Conservation (phyloP, 2,888 invertebrate species). For the Hipparchia sbordonii region DNA sequence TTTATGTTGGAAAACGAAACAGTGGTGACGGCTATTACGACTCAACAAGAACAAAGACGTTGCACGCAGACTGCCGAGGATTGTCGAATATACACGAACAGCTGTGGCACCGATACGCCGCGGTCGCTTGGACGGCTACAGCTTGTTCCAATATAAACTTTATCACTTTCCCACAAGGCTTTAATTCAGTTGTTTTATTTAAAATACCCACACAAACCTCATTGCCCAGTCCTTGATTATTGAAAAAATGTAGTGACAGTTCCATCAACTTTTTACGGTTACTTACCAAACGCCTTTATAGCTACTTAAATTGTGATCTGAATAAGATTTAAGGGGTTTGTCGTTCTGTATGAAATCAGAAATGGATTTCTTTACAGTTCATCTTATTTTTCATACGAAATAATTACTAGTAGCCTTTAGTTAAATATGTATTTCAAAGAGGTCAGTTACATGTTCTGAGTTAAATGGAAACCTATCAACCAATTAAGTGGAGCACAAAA, state of each 20-base stretch:
- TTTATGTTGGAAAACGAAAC: conserved; percentile 43
- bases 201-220: conserved; percentile 46
- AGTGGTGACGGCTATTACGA: conserved; percentile 44
- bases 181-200: conserved; percentile 5
- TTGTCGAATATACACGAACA: conserved; percentile 59
- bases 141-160: conserved; percentile 18
- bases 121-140: conserved; percentile 26
- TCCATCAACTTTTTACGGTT: conserved; percentile 49
- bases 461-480: too few relatives aligned
- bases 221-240: conserved; percentile 59
- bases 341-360: not conserved
- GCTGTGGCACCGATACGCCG: conserved; percentile 59
- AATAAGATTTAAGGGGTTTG: not conserved
- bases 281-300: conserved; percentile 29
- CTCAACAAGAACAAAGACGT: conserved; percentile 49
- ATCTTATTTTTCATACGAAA: too few relatives aligned
- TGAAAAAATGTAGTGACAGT: conserved; percentile 58
- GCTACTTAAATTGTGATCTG: conserved; percentile 17
- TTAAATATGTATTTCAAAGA: too few relatives aligned
- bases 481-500: too few relatives aligned
- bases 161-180: conserved; percentile 5
- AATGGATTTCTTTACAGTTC: not conserved
- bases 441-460: too few relatives aligned
- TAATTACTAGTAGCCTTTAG: too few relatives aligned
- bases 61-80: conserved; percentile 43